Base-by-base conservation (phyloP, 2,888 invertebrate genomes). In the Trilocha varians region DNA sequence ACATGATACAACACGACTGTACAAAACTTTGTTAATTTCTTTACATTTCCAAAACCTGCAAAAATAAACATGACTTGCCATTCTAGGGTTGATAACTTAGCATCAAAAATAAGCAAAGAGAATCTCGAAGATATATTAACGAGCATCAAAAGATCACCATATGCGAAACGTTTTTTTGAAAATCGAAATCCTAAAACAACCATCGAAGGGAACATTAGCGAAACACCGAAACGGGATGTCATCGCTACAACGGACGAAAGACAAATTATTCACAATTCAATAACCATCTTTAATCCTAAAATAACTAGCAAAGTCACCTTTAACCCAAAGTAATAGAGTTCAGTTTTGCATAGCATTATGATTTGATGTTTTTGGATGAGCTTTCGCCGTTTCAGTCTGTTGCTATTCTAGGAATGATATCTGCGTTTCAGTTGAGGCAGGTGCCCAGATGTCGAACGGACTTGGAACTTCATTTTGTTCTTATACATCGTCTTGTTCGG, bases 321-420 rank as follows among this genome's bases (percentile, higher is more conserved):
- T 68, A 57, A 44, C 5, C 1, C 13, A 15, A 16, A 18, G 34
- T 16, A 1, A 2, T 46, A 65, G 60, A 57, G 55, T 52, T 42
- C 40, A 58, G 49, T 55, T 54, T 66, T 49, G 25, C 44, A 13
- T 43, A 44, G 16, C 25, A 42, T 41, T 16, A 16, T 17, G 36
- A 39, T 44, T 44, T 41, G 35, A 65, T 66, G 66, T 70, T 80
- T 83, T 78, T 73, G 77, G 72, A 71, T 71, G 78, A 77, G 70
- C 74, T 72, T 69, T 67, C 70, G 62, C 69, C 59, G 79, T 83
- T 79, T 80, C 82, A 78, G 82, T 80, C 84, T 79, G 82, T 59
- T 78, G 83, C 84, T 83, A 83, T 84, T 84, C 84, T 82, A 83
- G 80, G 84, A 84, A 84, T 73, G 70, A 72, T 79, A 75, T 78